phyloP scores from a whole-genome alignment of 2,113 vertebrate genomes.

The Neolamprologus hecqui region DNA sequence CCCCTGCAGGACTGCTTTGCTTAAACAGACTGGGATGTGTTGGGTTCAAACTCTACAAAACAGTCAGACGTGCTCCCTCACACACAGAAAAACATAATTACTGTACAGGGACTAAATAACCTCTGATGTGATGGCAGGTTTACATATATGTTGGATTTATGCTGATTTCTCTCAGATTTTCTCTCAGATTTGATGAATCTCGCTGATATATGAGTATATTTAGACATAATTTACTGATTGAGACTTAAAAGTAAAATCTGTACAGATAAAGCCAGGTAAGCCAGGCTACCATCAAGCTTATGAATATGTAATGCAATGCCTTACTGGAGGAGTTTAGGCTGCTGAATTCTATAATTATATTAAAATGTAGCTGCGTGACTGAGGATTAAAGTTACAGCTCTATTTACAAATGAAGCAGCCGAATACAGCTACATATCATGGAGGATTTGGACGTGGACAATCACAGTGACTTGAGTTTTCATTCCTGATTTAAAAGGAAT shows the following conservation, averaged over 20 bases:
- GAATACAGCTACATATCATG: background rate
- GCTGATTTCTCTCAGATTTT: too few species aligned
- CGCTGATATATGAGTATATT: background rate
- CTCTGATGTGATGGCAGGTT: background rate
- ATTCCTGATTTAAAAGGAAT: background rate
- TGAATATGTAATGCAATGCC: background rate
- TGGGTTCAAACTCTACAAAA: constrained; percentile 9
- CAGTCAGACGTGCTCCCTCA: background rate
- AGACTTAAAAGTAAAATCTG: background rate
- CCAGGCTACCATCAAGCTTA: constrained; percentile 1
- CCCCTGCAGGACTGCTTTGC: background rate
- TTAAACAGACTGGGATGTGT: background rate
- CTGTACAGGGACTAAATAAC: background rate
- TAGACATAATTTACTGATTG: background rate
- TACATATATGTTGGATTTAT: background rate
- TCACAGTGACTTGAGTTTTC: background rate
- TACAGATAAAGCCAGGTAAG: background rate
- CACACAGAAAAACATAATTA: background rate
- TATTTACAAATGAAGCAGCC: background rate
- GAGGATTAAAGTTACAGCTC: background rate
- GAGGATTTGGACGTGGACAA: background rate
- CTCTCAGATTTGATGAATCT: background rate
- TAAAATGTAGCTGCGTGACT: background rate
- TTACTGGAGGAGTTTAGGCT: background rate
- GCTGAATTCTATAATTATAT: background rate